Evolutionary conservation across 2,113 vertebrate species (phyloP), one percentile per base, ranked within the genome.

Genomic region (Leucoraja erinaceus): DNA sequence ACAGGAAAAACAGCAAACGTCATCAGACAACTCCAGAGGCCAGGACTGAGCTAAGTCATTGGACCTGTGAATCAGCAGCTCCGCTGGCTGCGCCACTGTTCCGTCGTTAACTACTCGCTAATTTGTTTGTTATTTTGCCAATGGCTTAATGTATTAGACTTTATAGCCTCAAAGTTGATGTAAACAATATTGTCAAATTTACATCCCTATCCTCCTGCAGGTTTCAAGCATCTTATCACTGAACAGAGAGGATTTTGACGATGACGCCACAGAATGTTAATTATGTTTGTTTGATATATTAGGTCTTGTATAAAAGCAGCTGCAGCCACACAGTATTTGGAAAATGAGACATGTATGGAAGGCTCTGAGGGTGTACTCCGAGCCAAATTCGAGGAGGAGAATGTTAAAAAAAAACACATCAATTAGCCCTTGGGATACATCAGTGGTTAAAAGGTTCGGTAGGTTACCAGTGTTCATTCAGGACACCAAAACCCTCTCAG

Each of bases 381-480:
- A 61, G 59, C 6, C 83, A 63, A 63, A 88, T 63, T 28, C 4
- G 4, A 31, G 16, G 59, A 88, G 28, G 28, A 6, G 63, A 61
- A 84, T 59, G 7, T 84, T 59, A 84, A 84, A 59, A 59, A 70
- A 84, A 84, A 84, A 59, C 38, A 90, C 16, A 91, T 91, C 59
- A 4, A 8, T 38, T 91, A 72, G 90, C 4, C 33, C 33, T 33
- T 47, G 20, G 90, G 33, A 20, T 16, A 33, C 11, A 66, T 72
- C 88, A 54, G 33, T 12, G 20, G 3, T 72, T 22, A 66, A 72
- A 91, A 91, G 66, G 38, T 91, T 74, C 18, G 14, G 31, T 2
- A 74, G 68, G 31, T 91, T 12, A 54, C 28, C 33, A 70, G 59
- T 8, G 68, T 11, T 72, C 20, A 11, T 91, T 91, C 20, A 91